These are phyloP conservation scores for Melinaea marsaeus DNA, from an alignment of 2,888 invertebrate genomes.

Conservation along the genomic window DNA sequence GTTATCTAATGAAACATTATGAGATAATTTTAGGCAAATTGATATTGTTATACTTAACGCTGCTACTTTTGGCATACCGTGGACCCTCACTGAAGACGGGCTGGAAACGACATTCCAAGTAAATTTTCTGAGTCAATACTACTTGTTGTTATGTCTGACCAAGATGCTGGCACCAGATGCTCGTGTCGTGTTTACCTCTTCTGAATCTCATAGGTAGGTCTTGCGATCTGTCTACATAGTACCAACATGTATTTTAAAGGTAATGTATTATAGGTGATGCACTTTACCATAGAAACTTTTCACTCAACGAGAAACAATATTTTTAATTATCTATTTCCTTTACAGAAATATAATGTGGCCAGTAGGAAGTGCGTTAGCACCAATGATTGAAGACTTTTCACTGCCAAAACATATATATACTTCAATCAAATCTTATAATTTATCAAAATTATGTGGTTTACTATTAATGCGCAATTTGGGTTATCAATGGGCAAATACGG, in stretches of 20 bases:
- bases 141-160: conserved; percentile 85
- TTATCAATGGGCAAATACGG: conserved; percentile 81
- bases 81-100: conserved; percentile 84
- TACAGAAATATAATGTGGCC: conserved; percentile 59
- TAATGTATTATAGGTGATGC: neutral
- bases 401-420: conserved; percentile 84
- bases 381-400: conserved; percentile 80
- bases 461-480: conserved; percentile 81
- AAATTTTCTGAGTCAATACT: conserved; percentile 89
- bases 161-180: conserved; percentile 81
- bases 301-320: neutral
- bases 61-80: conserved; percentile 86
- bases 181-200: conserved; percentile 90
- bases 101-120: conserved; percentile 91
- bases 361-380: conserved; percentile 48
- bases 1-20: neutral
- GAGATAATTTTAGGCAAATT: conserved; percentile 72
- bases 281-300: neutral
- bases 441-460: conserved; percentile 91
- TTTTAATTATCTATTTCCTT: conserved; percentile 19
- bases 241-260: neutral
- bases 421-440: conserved; percentile 91
- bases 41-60: conserved; percentile 89
- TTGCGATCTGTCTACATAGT: neutral
- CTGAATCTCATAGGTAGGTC: conserved; percentile 89